Evolutionary conservation across 2,113 vertebrate species (phyloP).

Genomic region (Xenopus laevis): DNA sequence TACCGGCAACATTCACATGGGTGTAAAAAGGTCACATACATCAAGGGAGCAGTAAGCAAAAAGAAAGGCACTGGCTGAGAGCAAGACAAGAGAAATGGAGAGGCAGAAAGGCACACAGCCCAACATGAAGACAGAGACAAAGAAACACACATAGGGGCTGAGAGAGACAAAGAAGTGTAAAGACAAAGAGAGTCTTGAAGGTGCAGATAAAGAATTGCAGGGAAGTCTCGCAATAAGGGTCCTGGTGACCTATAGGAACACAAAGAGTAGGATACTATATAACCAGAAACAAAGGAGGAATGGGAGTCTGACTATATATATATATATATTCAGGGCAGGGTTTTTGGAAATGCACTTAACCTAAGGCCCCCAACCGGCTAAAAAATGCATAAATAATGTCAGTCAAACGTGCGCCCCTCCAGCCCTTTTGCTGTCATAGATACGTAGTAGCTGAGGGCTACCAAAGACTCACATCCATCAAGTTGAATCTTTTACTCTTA

Average conservation of each 20-base stretch:
- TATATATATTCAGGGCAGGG: no score
- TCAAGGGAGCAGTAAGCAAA: slow-evolving; percentile 4
- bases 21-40: slow-evolving; percentile 32
- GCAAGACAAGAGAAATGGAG: slow-evolving; percentile 21
- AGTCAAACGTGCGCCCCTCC: no score
- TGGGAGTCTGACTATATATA: no score
- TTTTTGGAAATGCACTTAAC: no score
- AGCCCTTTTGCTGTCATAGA: no score
- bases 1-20: slow-evolving; percentile 13
- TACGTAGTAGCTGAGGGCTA: no score
- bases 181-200: slow-evolving; percentile 32
- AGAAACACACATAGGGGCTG: slow-evolving; percentile 34
- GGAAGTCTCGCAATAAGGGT: not conserved
- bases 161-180: slow-evolving; percentile 36
- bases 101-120: slow-evolving; percentile 19
- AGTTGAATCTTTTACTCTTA: no score
- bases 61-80: slow-evolving; percentile 18
- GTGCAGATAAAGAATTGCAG: slow-evolving; percentile 21
- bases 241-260: not conserved
- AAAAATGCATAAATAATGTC: no score
- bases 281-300: no score
- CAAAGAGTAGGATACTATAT: not conserved
- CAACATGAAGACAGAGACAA: slow-evolving; percentile 39
- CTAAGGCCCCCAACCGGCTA: no score
- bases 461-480: no score